Base-by-base conservation (phyloP, 2,113 vertebrate genomes). In the Suricata suricatta region DNA sequence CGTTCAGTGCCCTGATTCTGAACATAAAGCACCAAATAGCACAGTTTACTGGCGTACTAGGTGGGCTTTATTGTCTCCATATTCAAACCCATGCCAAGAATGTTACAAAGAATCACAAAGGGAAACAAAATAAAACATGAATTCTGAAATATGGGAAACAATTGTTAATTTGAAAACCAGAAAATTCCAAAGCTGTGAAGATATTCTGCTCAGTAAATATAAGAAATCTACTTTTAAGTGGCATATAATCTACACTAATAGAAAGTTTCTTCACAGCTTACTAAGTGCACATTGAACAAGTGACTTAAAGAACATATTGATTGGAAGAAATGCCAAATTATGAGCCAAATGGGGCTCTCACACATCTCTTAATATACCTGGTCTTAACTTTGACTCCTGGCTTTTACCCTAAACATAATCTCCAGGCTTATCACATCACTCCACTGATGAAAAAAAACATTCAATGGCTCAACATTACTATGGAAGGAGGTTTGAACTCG, bases 401-500 rank as follows among this genome's bases (percentile, higher is more conserved):
- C n/a, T 7, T 47, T 16, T 44, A 7, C 5, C 25, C 25, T 38
- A 50, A 6, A 33, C 0, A 2, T 9, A 17, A 6, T 1, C 14
- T 90, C 19, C 14, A 66, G 54, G 23, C 50, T 88, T 35, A 29
- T 14, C 79, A 35, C 8, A 1, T 79, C 6, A 54, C 35, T 81
- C 19, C 19, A 3, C 33, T 81, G 29, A 27, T 52, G 38, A 76
- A 54, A 89, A 89, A 54, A 89, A 68, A 27, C 25, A 25, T 10
- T 25, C 17, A 13, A 0, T 63, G 25, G 17, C 35, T 90, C 33
- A 13, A 2, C 5, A 1, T 69, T 8, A 33, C 76, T 1, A 4
- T 31, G 47, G 15, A 11, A 68, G 76, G 41, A 35, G 16, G 27
- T 66, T 41, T 76, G 44, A 84, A 23, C 27, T 12, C 66, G 31